These are phyloP conservation scores for Podabrus alpinus DNA, from an alignment of 2,888 invertebrate genomes.

Conservation along the genomic window DNA sequence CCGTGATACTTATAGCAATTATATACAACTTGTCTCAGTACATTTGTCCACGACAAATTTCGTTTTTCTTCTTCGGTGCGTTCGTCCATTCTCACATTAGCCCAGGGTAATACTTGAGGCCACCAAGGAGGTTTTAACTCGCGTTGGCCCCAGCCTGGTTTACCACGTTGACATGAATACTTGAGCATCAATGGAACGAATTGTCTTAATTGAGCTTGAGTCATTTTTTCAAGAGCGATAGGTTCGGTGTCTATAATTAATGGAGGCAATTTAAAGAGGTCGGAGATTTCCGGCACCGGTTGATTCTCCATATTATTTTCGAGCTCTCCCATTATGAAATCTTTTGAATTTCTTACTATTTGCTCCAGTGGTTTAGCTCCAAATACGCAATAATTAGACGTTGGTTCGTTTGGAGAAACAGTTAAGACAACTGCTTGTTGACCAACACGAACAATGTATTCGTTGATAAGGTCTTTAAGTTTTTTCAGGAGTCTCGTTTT, in stretches of 20 bases:
- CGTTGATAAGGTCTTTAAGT: conserved; percentile 89
- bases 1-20: conserved; percentile 98
- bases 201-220: conserved; percentile 88
- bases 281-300: conserved; percentile 84
- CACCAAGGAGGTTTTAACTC: conserved; percentile 92
- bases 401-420: conserved; percentile 93
- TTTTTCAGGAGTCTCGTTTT: conserved; percentile 90
- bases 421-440: conserved; percentile 96
- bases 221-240: conserved; percentile 95
- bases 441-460: conserved; percentile 94
- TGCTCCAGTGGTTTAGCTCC: conserved; percentile 96
- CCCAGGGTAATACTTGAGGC: conserved; percentile 94
- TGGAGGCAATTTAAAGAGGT: conserved; percentile 88
- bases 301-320: conserved; percentile 94
- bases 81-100: conserved; percentile 93
- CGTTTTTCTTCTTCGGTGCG: conserved; percentile 90
- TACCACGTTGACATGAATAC: conserved; percentile 90
- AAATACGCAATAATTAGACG: conserved; percentile 94
- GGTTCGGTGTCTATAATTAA: conserved; percentile 93
- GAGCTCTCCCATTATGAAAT: conserved; percentile 92
- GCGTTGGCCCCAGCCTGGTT: conserved; percentile 93
- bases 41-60: conserved; percentile 95
- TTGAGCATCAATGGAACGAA: conserved; percentile 95
- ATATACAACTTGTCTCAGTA: conserved; percentile 87
- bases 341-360: conserved; percentile 87